A percentile compares a stretch with the other conserved stretches of the same genome.
Conservation (phyloP, 2,797 vertebrate species). For the Tympanoctomys barrerae region DNA sequence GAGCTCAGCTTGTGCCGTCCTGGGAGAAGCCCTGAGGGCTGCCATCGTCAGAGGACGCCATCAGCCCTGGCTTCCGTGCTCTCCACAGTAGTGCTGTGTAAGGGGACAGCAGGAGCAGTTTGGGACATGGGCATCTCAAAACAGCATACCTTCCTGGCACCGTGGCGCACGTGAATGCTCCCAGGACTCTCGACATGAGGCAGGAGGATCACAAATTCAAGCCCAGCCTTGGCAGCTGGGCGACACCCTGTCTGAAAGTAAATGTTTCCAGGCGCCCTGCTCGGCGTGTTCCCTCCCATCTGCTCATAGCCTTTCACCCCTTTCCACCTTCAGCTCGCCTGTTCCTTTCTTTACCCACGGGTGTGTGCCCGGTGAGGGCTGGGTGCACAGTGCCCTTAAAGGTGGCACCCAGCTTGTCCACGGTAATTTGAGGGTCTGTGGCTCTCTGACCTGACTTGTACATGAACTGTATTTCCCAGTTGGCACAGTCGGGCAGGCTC, state of each 20-base stretch:
- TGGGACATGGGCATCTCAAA: accelerated
- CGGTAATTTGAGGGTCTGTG: accelerated
- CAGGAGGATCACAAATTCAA: background rate
- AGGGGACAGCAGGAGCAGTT: no score
- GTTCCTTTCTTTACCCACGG: background rate
- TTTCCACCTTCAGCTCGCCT: accelerated
- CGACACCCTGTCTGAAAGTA: background rate
- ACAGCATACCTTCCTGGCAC: accelerated
- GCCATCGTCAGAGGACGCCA: accelerated
- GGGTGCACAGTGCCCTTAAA: accelerated
- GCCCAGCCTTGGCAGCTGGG: background rate
- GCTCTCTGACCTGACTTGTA: accelerated
- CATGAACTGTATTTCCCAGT: accelerated
- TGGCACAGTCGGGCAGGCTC: accelerated
- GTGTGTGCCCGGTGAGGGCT: accelerated
- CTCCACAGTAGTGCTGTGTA: accelerated
- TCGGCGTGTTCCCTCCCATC: accelerated
- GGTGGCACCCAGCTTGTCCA: accelerated
- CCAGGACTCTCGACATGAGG: background rate
- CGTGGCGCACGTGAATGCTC: background rate
- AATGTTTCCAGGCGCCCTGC: background rate
- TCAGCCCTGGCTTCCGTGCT: background rate
- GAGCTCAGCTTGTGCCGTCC: background rate
- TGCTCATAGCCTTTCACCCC: accelerated
- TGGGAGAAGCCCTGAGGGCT: accelerated